Conservation (phyloP, 2,113 vertebrate genomes). For the Bothrops jararaca region DNA sequence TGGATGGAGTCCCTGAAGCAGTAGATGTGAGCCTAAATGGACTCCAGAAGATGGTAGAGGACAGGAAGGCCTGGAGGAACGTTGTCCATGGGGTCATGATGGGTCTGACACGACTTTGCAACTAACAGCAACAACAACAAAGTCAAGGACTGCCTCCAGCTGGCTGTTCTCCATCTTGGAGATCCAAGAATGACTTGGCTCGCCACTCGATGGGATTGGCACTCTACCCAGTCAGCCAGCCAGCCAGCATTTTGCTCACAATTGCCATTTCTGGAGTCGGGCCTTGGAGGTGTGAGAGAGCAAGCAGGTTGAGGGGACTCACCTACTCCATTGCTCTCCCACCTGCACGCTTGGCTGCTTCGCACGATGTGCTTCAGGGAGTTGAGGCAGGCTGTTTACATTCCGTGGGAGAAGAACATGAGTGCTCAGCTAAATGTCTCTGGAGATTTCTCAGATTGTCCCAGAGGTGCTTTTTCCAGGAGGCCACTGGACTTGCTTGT, state of each 20-base stretch:
- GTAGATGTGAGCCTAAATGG: too few species aligned
- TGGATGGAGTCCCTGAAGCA: too few species aligned
- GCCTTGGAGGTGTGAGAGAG: background rate
- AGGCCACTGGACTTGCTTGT: too few species aligned
- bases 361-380: background rate
- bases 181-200: background rate
- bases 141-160: too few species aligned
- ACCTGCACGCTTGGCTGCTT: background rate
- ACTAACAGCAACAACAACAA: too few species aligned
- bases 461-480: too few species aligned
- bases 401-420: slow-evolving; percentile 34
- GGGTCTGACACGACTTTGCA: too few species aligned
- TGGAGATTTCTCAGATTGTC: too few species aligned
- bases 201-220: background rate
- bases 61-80: too few species aligned
- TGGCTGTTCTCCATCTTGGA: background rate
- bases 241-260: background rate
- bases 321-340: background rate
- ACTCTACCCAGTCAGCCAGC: background rate
- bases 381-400: background rate
- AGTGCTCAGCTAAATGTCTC: slow-evolving; percentile 25
- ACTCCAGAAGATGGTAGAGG: too few species aligned
- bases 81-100: too few species aligned
- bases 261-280: background rate
- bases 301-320: fast-evolving